Evolutionary conservation across 2,797 vertebrate genomes (phyloP).

Genomic region (Sebastes vulpes): DNA sequence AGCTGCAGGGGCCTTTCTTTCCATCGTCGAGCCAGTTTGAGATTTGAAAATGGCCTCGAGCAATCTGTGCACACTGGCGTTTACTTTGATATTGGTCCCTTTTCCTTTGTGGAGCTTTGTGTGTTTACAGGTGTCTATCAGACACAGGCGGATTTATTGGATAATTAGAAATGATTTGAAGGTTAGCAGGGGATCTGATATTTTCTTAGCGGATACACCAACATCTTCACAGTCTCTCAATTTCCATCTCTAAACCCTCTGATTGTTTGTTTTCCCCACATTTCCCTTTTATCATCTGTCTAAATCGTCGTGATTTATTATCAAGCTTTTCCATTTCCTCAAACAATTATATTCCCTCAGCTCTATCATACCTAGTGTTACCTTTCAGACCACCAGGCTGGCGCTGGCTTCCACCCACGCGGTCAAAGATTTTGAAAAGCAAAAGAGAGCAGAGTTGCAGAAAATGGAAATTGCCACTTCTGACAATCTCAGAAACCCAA

Average conservation of each 20-base stretch:
- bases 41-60: neutral
- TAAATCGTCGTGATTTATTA: neutral
- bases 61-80: neutral
- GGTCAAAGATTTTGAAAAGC: neutral
- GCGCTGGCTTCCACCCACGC: neutral
- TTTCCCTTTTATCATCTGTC: neutral
- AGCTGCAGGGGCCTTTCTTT: conserved; percentile 9
- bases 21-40: neutral
- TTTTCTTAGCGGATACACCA: neutral
- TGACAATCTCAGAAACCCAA: neutral
- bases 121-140: neutral
- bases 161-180: neutral
- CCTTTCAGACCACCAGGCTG: conserved; percentile 16
- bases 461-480: neutral
- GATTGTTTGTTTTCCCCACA: neutral
- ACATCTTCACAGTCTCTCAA: neutral
- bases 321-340: neutral
- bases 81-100: neutral
- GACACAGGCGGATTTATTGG: neutral
- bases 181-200: neutral
- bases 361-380: neutral
- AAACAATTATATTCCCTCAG: neutral
- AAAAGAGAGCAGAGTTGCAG: neutral
- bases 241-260: neutral
- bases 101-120: neutral